Conservation (phyloP, 2,888 invertebrate species). For the Anodontia alba region DNA sequence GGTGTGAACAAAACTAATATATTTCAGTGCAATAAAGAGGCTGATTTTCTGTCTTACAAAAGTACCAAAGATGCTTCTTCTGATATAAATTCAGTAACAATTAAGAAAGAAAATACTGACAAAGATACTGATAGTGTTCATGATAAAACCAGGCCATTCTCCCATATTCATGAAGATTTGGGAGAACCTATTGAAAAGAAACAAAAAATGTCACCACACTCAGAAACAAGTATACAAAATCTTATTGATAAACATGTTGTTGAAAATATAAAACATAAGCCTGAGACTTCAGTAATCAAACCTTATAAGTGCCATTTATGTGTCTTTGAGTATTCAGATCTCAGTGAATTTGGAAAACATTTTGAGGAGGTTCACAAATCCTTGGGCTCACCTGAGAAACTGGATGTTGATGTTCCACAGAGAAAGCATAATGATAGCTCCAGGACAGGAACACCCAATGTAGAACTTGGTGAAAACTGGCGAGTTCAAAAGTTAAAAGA, state of each 20-base stretch:
- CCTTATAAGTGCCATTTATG: constrained; percentile 68
- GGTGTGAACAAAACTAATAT: neutral
- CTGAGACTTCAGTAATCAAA: constrained; percentile 24
- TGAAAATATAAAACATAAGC: neutral
- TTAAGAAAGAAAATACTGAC: neutral
- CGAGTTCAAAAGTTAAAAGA: constrained; percentile 74
- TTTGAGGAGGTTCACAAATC: constrained; percentile 63
- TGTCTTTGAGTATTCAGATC: constrained; percentile 64
- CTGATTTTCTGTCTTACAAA: neutral
- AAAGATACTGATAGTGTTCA: neutral
- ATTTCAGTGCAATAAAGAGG: too few relatives aligned
- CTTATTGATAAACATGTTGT: constrained; percentile 8
- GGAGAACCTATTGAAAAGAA: constrained; percentile 4
- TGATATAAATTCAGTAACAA: neutral
- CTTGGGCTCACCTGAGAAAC: constrained; percentile 10
- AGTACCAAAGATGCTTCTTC: neutral
- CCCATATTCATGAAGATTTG: neutral
- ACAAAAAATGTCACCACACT: neutral
- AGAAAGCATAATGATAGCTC: neutral
- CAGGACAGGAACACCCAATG: constrained; percentile 19
- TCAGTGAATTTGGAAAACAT: constrained; percentile 66
- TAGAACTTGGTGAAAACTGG: constrained; percentile 69
- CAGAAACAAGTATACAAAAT: constrained; percentile 1
- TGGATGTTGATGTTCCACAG: neutral
- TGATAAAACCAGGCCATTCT: neutral